A percentile compares a stretch with the other conserved stretches of the same genome.
Evolutionary conservation across 2,113 vertebrate species (phyloP).

Genomic region (Psophia crepitans): DNA sequence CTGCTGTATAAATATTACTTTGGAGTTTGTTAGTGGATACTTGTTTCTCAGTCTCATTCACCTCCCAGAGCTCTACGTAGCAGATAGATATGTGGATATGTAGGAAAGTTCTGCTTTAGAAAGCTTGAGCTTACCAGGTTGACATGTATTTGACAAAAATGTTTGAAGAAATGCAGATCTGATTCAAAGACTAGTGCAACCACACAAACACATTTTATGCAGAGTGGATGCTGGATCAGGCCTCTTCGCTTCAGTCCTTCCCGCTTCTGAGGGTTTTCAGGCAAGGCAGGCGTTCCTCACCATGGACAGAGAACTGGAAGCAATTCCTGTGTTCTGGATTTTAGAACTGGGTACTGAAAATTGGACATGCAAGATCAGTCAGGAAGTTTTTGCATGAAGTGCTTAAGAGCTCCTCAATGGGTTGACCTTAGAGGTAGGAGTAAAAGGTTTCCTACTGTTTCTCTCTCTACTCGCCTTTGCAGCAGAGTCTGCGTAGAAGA

Average conservation of each 20-base stretch:
- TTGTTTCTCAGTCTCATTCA: neutral
- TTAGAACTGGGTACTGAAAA: neutral
- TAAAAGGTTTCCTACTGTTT: neutral
- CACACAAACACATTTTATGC: neutral
- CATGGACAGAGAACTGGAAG: neutral
- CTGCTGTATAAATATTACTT: neutral
- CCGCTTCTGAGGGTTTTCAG: neutral
- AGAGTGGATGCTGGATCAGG: neutral
- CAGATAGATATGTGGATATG: neutral
- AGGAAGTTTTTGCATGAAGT: neutral
- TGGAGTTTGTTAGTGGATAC: neutral
- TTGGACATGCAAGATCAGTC: neutral
- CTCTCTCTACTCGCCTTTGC: neutral
- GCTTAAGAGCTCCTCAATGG: neutral
- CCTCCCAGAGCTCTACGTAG: neutral
- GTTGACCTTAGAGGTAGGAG: neutral
- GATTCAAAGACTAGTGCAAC: neutral
- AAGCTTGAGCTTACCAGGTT: neutral
- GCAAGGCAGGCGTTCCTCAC: neutral
- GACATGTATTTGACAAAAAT: neutral
- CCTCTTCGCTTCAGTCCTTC: neutral
- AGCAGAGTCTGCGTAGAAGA: neutral
- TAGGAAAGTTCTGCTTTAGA: neutral
- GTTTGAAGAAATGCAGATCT: neutral
- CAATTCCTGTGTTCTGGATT: neutral